These are phyloP conservation scores for Acanthacorydalis orientalis DNA, from an alignment of 2,888 invertebrate genomes.

Conservation along the genomic window DNA sequence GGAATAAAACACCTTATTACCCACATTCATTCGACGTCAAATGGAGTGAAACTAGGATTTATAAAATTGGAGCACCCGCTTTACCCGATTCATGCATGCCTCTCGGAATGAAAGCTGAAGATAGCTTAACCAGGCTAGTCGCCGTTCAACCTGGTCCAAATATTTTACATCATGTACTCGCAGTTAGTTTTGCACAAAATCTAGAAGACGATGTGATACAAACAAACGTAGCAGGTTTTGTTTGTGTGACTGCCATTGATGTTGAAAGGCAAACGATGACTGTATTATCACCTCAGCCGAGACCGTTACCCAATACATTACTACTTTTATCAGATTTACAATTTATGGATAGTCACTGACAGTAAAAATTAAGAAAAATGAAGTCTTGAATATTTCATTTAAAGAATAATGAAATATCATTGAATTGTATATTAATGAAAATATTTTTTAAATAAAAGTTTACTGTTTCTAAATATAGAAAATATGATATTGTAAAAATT, in stretches of 20 bases:
- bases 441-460: too few species aligned
- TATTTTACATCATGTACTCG: slow-evolving; percentile 74
- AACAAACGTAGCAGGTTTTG: slow-evolving; percentile 78
- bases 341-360: slow-evolving; percentile 82
- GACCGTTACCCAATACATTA: slow-evolving; percentile 77
- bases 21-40: slow-evolving; percentile 92
- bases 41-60: slow-evolving; percentile 76
- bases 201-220: slow-evolving; percentile 73
- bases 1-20: slow-evolving; percentile 61
- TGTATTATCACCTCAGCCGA: slow-evolving; percentile 82
- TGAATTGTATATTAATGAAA: too few species aligned
- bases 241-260: slow-evolving; percentile 88
- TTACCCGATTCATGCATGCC: slow-evolving; percentile 94
- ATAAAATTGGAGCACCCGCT: slow-evolving; percentile 85
- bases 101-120: slow-evolving; percentile 84
- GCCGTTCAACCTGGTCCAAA: slow-evolving; percentile 56
- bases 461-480: too few species aligned
- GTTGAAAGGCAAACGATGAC: slow-evolving; percentile 74
- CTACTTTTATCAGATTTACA: slow-evolving; percentile 80
- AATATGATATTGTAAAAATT: too few species aligned
- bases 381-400: background rate
- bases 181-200: slow-evolving; percentile 71
- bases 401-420: background rate
- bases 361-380: background rate
- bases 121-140: slow-evolving; percentile 81